Conservation (phyloP, 1,140 invertebrate species). For the Zaprionus nigranus region DNA sequence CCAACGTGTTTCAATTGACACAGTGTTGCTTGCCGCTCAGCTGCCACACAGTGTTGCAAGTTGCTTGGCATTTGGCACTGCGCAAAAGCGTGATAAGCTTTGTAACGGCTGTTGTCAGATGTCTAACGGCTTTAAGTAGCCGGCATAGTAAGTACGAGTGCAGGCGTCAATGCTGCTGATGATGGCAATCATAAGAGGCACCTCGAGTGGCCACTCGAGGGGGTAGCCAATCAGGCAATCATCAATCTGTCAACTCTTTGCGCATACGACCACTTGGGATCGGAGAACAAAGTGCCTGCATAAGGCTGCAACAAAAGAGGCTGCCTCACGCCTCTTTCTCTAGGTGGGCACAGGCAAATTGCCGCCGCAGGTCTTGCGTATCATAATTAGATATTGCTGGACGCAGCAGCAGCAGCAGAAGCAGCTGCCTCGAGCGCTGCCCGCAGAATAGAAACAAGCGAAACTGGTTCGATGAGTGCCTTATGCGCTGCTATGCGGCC, state of each 20-base stretch:
- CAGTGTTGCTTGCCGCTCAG: slow-evolving; percentile 56
- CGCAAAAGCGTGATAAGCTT: slow-evolving; percentile 58
- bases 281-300: slow-evolving; percentile 65
- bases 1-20: slow-evolving; percentile 39
- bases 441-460: slow-evolving; percentile 36
- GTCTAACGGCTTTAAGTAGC: slow-evolving; percentile 7
- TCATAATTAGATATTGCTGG: slow-evolving; percentile 49
- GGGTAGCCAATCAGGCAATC: slow-evolving; percentile 56
- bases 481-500: slow-evolving; percentile 7
- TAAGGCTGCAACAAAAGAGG: slow-evolving; percentile 35
- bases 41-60: slow-evolving; percentile 64
- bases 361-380: slow-evolving; percentile 49
- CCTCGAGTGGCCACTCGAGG: slow-evolving; percentile 51
- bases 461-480: slow-evolving; percentile 27
- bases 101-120: slow-evolving; percentile 28
- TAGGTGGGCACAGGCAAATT: slow-evolving; percentile 76
- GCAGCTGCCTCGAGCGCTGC: slow-evolving; percentile 29
- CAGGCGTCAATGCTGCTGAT: slow-evolving; percentile 37
- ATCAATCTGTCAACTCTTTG: slow-evolving; percentile 70
- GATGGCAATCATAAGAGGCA: slow-evolving; percentile 55
- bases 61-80: slow-evolving; percentile 17
- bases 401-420: slow-evolving; percentile 1
- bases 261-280: slow-evolving; percentile 58
- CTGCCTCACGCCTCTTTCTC: slow-evolving; percentile 31
- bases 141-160: slow-evolving; percentile 21